These are phyloP conservation scores for Hyles vespertilio DNA, from an alignment of 1,140 invertebrate species.

Conservation along the genomic window DNA sequence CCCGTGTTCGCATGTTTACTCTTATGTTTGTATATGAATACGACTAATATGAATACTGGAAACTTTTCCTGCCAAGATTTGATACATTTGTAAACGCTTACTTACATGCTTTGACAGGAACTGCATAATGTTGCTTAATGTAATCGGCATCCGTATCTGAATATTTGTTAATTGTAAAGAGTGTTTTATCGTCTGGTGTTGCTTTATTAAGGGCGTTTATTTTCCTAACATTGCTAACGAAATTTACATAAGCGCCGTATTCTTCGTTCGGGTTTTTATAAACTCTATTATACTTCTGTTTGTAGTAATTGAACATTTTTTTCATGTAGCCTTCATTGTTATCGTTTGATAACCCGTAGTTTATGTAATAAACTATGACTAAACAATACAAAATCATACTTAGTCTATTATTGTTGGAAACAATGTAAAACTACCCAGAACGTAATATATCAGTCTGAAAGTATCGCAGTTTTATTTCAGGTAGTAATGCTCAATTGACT, in stretches of 20 bases:
- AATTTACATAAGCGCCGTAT: conserved; percentile 30
- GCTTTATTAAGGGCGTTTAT: conserved; percentile 33
- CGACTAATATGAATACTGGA: too few relatives aligned
- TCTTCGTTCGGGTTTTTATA: conserved; percentile 34
- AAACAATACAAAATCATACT: conserved; percentile 2
- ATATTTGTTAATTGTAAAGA: conserved; percentile 45
- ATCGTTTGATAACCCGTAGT: background rate
- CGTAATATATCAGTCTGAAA: background rate
- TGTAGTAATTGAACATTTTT: conserved; percentile 38
- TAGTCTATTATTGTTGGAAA: background rate
- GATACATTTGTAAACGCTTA: conserved; percentile 4
- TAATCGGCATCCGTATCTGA: conserved; percentile 38
- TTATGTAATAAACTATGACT: conserved; percentile 14
- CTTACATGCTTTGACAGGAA: conserved; percentile 41
- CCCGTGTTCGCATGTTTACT: too few relatives aligned
- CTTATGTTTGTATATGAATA: too few relatives aligned
- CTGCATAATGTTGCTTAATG: conserved; percentile 34
- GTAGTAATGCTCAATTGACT: background rate
- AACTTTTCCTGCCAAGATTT: too few relatives aligned
- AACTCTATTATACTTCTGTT: conserved; percentile 42
- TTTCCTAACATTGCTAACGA: conserved; percentile 44
- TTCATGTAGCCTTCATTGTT: conserved; percentile 21
- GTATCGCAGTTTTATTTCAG: background rate
- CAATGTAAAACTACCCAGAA: background rate
- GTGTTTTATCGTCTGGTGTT: conserved; percentile 24